phyloP scores from a whole-genome alignment of 2,113 vertebrate genomes.

The Micromys minutus region DNA sequence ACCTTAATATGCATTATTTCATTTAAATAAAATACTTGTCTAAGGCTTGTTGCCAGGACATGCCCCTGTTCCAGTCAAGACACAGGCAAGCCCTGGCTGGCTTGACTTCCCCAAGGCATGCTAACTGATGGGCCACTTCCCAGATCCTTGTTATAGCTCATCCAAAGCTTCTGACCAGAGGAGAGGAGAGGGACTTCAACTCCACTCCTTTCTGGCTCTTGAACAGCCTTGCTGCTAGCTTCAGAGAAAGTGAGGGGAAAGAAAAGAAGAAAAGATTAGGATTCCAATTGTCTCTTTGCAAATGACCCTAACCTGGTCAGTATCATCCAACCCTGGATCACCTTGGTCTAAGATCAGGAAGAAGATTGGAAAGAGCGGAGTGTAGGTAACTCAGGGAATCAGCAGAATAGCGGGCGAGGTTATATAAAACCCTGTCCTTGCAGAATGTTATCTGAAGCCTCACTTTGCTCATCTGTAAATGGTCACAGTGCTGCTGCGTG shows the following conservation, averaged over 20 bases:
- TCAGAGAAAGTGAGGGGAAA: neutral
- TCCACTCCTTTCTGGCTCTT: neutral
- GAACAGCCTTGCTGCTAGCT: neutral
- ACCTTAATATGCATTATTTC: neutral
- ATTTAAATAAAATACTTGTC: slow-evolving; percentile 29
- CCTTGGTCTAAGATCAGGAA: neutral
- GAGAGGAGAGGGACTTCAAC: neutral
- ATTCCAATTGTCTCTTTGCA: neutral
- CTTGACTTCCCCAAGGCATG: neutral
- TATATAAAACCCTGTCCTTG: neutral
- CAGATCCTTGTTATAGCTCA: neutral
- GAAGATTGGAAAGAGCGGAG: neutral
- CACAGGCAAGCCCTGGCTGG: neutral
- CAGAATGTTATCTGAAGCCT: neutral
- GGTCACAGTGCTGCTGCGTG: neutral
- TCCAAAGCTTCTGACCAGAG: neutral
- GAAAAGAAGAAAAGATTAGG: neutral
- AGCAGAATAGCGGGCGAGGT: neutral
- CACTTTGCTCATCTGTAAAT: neutral
- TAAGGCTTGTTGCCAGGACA: neutral
- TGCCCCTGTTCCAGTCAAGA: neutral
- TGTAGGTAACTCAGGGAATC: neutral
- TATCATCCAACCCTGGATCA: neutral
- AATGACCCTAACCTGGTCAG: neutral
- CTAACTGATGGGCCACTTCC: neutral